phyloP scores from a whole-genome alignment of 2,113 vertebrate species.

The Microcebus tavaratra region DNA sequence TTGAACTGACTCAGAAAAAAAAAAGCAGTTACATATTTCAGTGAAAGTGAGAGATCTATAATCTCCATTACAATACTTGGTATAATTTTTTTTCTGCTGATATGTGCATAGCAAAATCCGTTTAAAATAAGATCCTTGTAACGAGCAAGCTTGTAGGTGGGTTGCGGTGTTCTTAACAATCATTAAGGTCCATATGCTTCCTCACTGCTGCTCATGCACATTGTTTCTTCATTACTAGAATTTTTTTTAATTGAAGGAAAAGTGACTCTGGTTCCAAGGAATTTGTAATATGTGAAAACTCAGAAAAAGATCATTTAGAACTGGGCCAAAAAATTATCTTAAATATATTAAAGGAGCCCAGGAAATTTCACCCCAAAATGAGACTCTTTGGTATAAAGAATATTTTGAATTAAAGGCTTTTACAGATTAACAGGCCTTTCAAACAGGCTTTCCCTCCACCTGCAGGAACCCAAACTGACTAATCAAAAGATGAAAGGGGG shows the following conservation, averaged over 20 bases:
- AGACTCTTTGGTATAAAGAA: no score
- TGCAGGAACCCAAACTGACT: no score
- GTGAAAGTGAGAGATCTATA: background rate
- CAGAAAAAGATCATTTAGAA: background rate
- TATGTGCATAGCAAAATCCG: background rate
- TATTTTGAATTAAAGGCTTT: no score
- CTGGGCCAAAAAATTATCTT: background rate
- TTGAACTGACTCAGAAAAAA: background rate
- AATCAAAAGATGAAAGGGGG: no score
- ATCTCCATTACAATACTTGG: background rate
- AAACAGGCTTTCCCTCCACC: no score
- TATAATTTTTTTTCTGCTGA: background rate
- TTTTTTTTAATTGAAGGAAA: background rate
- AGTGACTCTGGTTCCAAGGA: background rate
- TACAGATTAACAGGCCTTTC: no score
- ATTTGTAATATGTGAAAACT: background rate
- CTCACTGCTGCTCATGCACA: background rate
- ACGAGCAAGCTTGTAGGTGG: background rate
- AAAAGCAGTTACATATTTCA: background rate
- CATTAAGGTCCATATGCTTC: background rate
- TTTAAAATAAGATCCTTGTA: conserved; percentile 13
- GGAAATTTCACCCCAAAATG: no score
- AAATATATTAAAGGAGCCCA: background rate
- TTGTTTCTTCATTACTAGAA: background rate
- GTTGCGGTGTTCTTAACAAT: background rate